Conservation (phyloP, 2,797 vertebrate species). For the Momotus momota region DNA sequence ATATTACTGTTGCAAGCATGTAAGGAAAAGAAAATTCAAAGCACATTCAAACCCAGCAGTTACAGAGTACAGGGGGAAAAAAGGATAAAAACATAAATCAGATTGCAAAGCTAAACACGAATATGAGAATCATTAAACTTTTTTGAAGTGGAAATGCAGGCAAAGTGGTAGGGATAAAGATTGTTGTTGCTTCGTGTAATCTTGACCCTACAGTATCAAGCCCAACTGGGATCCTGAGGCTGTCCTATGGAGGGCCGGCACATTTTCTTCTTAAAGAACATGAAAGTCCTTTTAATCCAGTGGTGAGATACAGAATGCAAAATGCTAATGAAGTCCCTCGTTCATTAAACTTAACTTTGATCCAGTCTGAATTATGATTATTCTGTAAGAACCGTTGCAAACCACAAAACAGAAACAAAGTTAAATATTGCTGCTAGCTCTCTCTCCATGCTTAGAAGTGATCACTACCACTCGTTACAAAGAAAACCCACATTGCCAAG, state of each 20-base stretch:
- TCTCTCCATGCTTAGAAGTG: background rate
- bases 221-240: background rate
- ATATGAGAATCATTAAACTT: background rate
- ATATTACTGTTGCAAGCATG: background rate
- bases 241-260: background rate
- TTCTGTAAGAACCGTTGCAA: background rate
- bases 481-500: background rate
- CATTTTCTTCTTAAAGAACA: constrained; percentile 30
- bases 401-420: background rate
- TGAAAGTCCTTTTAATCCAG: constrained; percentile 29
- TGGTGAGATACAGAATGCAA: background rate
- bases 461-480: background rate
- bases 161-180: background rate
- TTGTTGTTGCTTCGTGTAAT: background rate
- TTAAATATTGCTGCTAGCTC: background rate
- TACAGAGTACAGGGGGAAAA: background rate
- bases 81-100: background rate
- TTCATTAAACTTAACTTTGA: constrained; percentile 49
- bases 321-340: constrained; percentile 9
- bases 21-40: background rate
- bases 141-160: background rate
- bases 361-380: background rate
- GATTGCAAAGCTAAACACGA: background rate
- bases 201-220: background rate
- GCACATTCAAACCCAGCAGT: background rate